phyloP scores from a whole-genome alignment of 92 coral and sea anemone genomes.

The Umimayanthus kanabou region DNA sequence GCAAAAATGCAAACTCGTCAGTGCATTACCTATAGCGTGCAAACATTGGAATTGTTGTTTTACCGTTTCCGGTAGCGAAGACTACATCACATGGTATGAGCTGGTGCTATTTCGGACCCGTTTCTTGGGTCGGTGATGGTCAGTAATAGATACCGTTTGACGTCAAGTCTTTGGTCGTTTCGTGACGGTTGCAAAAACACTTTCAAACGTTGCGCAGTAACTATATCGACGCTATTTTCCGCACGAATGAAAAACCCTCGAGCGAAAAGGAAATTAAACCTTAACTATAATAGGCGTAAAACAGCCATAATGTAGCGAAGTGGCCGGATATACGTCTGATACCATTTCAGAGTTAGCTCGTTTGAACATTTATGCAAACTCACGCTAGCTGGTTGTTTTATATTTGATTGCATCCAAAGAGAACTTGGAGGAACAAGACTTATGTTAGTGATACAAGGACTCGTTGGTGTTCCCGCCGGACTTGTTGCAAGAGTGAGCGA shows the following conservation, averaged over 20 bases:
- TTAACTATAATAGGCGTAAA: conserved; percentile 20
- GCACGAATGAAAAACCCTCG: conserved; percentile 25
- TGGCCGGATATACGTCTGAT: neutral
- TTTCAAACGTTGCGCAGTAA: conserved; percentile 21
- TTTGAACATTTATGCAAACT: conserved; percentile 8
- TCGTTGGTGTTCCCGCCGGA: neutral
- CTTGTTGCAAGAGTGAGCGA: too few relatives aligned
- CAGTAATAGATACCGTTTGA: neutral
- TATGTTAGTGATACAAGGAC: neutral
- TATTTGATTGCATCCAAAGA: neutral
- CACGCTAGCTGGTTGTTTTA: neutral
- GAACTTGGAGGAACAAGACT: neutral
- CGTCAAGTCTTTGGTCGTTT: neutral
- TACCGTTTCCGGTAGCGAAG: neutral
- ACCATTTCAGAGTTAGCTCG: neutral
- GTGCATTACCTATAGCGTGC: neutral
- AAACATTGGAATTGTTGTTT: neutral
- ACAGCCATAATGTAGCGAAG: neutral
- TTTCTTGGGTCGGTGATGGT: too few relatives aligned
- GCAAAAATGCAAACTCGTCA: neutral
- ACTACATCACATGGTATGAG: neutral
- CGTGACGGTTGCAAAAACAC: conserved; percentile 21
- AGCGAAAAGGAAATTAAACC: neutral
- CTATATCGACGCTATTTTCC: conserved; percentile 28
- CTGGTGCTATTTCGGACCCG: neutral